A percentile compares a stretch with the other conserved stretches of the same genome.
phyloP scores from a whole-genome alignment of 2,797 vertebrate species.

The Pempheris klunzingeri region DNA sequence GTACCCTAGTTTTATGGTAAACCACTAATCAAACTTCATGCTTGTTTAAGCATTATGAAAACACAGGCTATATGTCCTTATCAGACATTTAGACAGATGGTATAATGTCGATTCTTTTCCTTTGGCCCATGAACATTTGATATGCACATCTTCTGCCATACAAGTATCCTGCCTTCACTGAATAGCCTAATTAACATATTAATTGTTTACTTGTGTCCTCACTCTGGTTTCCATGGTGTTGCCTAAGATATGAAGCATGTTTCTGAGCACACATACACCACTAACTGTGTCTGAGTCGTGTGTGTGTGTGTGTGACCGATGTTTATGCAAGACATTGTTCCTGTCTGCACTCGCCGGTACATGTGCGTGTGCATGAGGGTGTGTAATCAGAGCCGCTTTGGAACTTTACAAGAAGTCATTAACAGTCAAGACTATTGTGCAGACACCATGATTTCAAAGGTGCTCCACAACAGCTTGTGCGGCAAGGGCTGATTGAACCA shows the following conservation, averaged over 20 bases:
- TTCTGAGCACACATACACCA: constrained; percentile 32
- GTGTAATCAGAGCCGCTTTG: constrained; percentile 86
- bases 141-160: constrained; percentile 39
- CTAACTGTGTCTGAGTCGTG: constrained; percentile 24
- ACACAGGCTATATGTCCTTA: constrained; percentile 15
- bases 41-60: constrained; percentile 19
- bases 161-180: constrained; percentile 61
- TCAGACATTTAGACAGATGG: constrained; percentile 21
- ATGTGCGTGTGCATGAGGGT: constrained; percentile 66
- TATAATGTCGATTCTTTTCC: constrained; percentile 37
- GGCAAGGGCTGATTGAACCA: constrained; percentile 88
- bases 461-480: constrained; percentile 90
- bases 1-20: constrained; percentile 30
- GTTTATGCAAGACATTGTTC: constrained; percentile 43
- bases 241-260: constrained; percentile 69
- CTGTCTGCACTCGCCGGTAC: constrained; percentile 46
- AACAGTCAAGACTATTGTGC: constrained; percentile 90
- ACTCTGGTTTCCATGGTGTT: constrained; percentile 74
- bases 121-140: constrained; percentile 48
- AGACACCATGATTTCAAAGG: constrained; percentile 88
- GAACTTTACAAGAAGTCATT: constrained; percentile 90
- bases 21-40: constrained; percentile 18
- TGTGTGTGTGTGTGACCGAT: constrained; percentile 21
- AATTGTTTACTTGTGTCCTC: constrained; percentile 82
- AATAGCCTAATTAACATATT: constrained; percentile 82